These are phyloP conservation scores for Stenoptilia bipunctidactyla DNA, from an alignment of 2,888 invertebrate species.

Conservation along the genomic window DNA sequence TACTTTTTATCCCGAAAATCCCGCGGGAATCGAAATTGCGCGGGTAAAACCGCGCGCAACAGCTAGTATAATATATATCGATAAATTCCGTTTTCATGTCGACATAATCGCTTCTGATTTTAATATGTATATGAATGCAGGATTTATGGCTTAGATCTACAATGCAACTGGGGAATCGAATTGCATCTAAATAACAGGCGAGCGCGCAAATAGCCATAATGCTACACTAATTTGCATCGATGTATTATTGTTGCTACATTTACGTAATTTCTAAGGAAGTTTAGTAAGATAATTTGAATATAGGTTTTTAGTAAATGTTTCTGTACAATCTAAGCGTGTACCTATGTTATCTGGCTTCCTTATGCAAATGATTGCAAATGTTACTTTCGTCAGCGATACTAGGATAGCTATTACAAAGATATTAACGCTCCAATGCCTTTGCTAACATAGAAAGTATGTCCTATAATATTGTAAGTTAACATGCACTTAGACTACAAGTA, in stretches of 20 bases:
- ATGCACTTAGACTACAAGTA: too few relatives aligned
- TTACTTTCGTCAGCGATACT: constrained; percentile 29
- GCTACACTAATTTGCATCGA: not conserved
- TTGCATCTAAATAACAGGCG: constrained; percentile 26
- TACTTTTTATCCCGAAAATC: too few relatives aligned
- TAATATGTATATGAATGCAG: constrained; percentile 33
- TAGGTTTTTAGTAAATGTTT: constrained; percentile 5
- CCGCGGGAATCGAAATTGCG: too few relatives aligned
- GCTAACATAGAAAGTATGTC: not conserved
- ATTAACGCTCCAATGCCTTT: not conserved
- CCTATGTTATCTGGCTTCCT: constrained; percentile 45
- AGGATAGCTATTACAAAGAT: constrained; percentile 7
- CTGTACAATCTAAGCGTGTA: constrained; percentile 28
- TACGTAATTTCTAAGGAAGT: not conserved
- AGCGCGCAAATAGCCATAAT: constrained; percentile 10
- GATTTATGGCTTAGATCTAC: constrained; percentile 34
- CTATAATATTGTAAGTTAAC: too few relatives aligned
- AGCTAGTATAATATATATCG: constrained; percentile 38
- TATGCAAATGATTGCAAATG: constrained; percentile 40
- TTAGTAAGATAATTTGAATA: constrained; percentile 2
- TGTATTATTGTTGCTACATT: not conserved
- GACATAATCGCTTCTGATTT: constrained; percentile 40
- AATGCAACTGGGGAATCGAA: constrained; percentile 22
- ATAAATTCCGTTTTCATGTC: constrained; percentile 23
- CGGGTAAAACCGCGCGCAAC: too few relatives aligned